Base-by-base conservation (phyloP, 2,113 vertebrate species). In the Amazona guildingii region DNA sequence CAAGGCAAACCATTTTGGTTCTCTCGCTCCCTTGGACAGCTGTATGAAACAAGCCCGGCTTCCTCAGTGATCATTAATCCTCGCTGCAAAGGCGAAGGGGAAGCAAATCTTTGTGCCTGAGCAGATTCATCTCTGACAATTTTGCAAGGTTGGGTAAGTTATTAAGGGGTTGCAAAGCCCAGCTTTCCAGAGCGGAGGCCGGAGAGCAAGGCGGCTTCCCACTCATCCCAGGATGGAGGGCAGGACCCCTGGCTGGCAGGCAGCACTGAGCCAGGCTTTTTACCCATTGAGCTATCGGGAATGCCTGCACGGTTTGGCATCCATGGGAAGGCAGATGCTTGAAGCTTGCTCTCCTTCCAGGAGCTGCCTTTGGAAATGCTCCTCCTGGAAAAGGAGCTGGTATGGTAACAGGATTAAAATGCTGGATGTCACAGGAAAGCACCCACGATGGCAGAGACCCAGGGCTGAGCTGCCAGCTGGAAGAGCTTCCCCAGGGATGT, bases 1-100 rank as follows among this genome's bases (percentile, higher is more conserved):
- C 94, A 96, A 86, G 69, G 85, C 91, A 88, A 94, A 72, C 62
- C 62, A 95, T 87, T 87, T 74, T 6, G 7, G n/a, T 35, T 79
- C 81, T 49, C 52, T 35, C 24, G 77, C 52, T 86, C 81, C 66
- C 79, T 66, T 54, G 66, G 94, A 94, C 46, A 87, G 90, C 33
- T 0, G 0, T 51, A 75, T 18, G 75, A 93, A 95, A 88, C 21
- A 97, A 37, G 68, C 68, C 11, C 0, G 0, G 57, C 70, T 94
- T 95, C 54, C 76, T 88, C 85, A 0, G 1, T 17, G 57, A 90
- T 77, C 86, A 83, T 92, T 95, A 96, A 95, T 95, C 55, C 76
- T 93, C 0, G 0, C 64, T 83, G 80, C 88, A 92, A 86, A 95
- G 55, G 63, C 46, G 1, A 81, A 7, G n/a, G 10, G 66, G 54